Base-by-base conservation (phyloP, 2,113 vertebrate genomes). In the Nothobranchius furzeri region DNA sequence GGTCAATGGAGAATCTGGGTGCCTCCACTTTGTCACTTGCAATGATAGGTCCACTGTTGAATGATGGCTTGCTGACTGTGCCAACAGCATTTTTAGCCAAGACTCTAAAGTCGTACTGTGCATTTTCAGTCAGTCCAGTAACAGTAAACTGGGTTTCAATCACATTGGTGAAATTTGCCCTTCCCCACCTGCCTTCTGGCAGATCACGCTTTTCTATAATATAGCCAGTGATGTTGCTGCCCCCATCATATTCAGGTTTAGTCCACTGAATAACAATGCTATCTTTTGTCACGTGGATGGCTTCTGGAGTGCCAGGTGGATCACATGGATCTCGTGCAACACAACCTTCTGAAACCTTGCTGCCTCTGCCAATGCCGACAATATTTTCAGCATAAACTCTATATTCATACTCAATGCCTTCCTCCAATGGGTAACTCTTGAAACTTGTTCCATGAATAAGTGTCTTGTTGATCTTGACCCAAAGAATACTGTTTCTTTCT, bases 401-500 rank as follows among this genome's bases (percentile, higher is more conserved):
- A 68, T 98, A 99, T 86, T 99, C 98, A 81, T 99, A 99, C 87
- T 98, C 97, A 70, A 96, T 89, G 78, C 95, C 94, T 88, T 99
- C 97, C 82, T 99, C 98, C 58, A 99, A 93, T 53, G 96, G 97
- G 60, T 93, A 68, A 60, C 93, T 96, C 89, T 98, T 99, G 85
- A 95, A 98, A 62, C 30, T 88, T 9, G 96, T 95, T 42, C 96
- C 96, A 40, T 95, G 94, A 87, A 99, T 96, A 73, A 98, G 91
- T 47, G 92, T 95, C 88, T 98, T 99, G 88, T 96, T 99, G 55
- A 98, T 92, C 89, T 96, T 98, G 78, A 95, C 87, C 98, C 98
- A 99, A 5, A 99, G 90, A 83, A 98, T 98, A 68, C 98, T 99
- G 68, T 98, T 99, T 86, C 95, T 96, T 87, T 99, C 98, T 82